Percentiles rank a stretch among this genome's conserved stretches.
Conservation (phyloP, 2,888 invertebrate genomes). For the Synergus gifuensis region DNA sequence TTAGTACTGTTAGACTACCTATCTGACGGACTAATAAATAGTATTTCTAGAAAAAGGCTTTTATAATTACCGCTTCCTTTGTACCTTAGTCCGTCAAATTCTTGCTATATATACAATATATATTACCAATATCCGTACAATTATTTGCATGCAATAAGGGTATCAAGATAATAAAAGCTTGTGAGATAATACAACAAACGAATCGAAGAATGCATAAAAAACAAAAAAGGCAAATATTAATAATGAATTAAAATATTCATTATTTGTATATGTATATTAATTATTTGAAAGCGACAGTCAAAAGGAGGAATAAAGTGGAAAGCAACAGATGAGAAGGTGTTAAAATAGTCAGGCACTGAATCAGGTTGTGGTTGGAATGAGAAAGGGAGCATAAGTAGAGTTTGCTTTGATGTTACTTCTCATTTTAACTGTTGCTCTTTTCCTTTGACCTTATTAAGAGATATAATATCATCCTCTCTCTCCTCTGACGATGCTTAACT, state of each 20-base stretch:
- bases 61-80: neutral
- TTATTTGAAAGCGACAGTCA: neutral
- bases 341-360: neutral
- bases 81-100: neutral
- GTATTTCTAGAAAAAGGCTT: conserved; percentile 6
- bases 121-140: neutral
- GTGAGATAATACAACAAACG: neutral
- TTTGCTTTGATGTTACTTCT: conserved; percentile 11
- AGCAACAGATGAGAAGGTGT: neutral
- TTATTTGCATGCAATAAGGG: neutral
- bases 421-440: neutral
- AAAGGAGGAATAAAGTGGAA: neutral
- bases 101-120: neutral
- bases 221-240: neutral
- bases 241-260: too few species aligned
- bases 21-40: conserved; percentile 10
- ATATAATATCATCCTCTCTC: neutral
- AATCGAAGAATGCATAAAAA: neutral
- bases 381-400: neutral
- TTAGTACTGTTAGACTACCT: conserved; percentile 25
- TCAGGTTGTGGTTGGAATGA: neutral
- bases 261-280: neutral
- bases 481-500: too few species aligned
- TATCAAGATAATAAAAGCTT: neutral
- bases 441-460: neutral